A percentile compares a stretch with the other conserved stretches of the same genome.
These are phyloP conservation scores for Pristis pectinata DNA, from an alignment of 2,797 vertebrate genomes.

Conservation along the genomic window DNA sequence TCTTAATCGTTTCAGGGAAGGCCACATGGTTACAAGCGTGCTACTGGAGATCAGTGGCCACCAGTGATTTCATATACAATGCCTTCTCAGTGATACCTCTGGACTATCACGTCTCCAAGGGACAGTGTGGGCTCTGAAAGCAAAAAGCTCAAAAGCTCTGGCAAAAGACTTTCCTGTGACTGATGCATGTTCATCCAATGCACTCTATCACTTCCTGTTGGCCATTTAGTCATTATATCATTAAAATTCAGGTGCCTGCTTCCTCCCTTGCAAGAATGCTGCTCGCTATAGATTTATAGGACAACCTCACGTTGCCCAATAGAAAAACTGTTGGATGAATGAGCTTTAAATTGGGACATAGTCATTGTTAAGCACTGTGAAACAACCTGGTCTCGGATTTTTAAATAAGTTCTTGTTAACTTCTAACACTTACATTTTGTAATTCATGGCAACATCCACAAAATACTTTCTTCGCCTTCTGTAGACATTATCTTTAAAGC, in stretches of 20 bases:
- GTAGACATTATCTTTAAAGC: constrained; percentile 92
- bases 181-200: too few relatives aligned
- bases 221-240: too few relatives aligned
- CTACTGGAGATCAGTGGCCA: too few relatives aligned
- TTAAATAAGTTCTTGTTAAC: constrained; percentile 53
- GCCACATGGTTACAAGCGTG: too few relatives aligned
- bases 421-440: constrained; percentile 73
- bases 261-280: background rate
- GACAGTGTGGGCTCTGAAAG: too few relatives aligned
- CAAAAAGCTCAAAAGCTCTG: too few relatives aligned
- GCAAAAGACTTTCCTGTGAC: too few relatives aligned
- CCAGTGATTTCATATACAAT: too few relatives aligned
- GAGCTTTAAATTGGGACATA: background rate
- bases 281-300: background rate
- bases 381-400: background rate
- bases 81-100: too few relatives aligned
- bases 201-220: too few relatives aligned
- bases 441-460: constrained; percentile 92
- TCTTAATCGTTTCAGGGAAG: too few relatives aligned
- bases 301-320: background rate
- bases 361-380: background rate
- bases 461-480: constrained; percentile 96
- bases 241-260: background rate
- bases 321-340: background rate
- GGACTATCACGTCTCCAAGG: too few relatives aligned